Base-by-base conservation (phyloP, 2,797 vertebrate genomes). In the Odontamblyopus lacepedii region DNA sequence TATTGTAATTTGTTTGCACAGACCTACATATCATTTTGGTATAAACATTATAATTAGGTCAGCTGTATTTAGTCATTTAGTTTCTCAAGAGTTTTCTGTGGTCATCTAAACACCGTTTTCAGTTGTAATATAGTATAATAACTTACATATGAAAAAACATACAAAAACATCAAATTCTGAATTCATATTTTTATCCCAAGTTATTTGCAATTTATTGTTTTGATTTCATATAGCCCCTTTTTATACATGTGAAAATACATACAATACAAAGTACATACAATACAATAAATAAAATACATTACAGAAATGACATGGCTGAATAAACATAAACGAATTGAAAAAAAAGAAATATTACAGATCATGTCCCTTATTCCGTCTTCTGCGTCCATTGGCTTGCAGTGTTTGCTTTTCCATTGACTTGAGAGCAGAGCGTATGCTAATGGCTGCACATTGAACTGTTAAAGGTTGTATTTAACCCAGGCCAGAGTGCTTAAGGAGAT, bases 381-480 rank as follows among this genome's bases (percentile, higher is more conserved):
- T 75, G 71, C 68, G 29, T 71, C 29, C 12, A 71, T 72, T n/a
- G 48, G 1, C 73, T 69, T 26, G 11, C 38, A 18, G 69, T 72
- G 68, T 66, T 63, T 66, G 75, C 79, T 68, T 66, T 55, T 19
- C 70, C 81, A 78, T 71, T 5, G 23, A 83, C 75, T 76, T 74
- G 73, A 75, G 74, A 78, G 23, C 27, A 66, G 82, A 79, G 85
- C 88, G 89, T 92, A 91, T 91, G 90, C 84, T 92, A 92, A 92
- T 91, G 88, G 86, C 27, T 92, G 90, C 90, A 92, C 89, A 91
- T 86, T 92, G 89, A 91, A 92, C 90, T 93, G 90, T 92, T 91
- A 92, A 91, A 91, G 87, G 88, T 92, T 91, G 90, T 88, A 90
- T 93, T 93, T 92, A 92, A 93, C 91, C 91, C 90, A 85, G 87